Percentiles rank a stretch among this genome's conserved stretches.
phyloP scores from a whole-genome alignment of 2,888 invertebrate genomes.

The Ochlodes sylvanus region DNA sequence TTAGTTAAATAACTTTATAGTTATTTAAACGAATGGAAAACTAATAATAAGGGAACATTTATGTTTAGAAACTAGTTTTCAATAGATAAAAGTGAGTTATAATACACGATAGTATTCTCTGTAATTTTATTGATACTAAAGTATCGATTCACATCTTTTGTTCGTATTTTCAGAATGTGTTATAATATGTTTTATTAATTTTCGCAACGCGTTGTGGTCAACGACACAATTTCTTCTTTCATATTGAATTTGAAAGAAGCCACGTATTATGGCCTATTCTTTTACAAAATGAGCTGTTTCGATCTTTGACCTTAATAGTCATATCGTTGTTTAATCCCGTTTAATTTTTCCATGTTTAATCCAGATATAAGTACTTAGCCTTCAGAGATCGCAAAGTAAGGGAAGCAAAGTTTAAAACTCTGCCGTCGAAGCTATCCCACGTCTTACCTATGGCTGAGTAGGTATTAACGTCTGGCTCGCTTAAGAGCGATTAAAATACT shows the following conservation, averaged over 20 bases:
- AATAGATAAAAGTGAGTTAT: no score
- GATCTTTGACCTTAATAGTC: no score
- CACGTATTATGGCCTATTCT: no score
- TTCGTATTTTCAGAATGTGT: no score
- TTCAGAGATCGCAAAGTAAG: conserved; percentile 2
- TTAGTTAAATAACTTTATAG: not conserved
- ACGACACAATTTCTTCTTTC: no score
- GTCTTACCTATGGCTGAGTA: conserved; percentile 14
- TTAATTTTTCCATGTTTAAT: conserved; percentile 1
- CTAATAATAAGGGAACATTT: not conserved
- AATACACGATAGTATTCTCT: no score
- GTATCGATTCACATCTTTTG: no score
- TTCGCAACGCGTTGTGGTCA: no score
- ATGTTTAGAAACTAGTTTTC: not conserved
- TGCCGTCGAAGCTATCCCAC: conserved; percentile 18
- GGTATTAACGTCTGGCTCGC: conserved; percentile 31
- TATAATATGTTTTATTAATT: no score
- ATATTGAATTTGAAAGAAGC: no score
- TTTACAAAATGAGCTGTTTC: no score
- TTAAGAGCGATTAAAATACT: conserved; percentile 36
- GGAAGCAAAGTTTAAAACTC: conserved; percentile 27
- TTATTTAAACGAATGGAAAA: not conserved
- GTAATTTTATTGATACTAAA: no score
- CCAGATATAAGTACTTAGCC: conserved; percentile 3
- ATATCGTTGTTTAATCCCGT: not conserved